Conservation (phyloP, 2,888 invertebrate genomes). For the Lithophane semibrunnea region DNA sequence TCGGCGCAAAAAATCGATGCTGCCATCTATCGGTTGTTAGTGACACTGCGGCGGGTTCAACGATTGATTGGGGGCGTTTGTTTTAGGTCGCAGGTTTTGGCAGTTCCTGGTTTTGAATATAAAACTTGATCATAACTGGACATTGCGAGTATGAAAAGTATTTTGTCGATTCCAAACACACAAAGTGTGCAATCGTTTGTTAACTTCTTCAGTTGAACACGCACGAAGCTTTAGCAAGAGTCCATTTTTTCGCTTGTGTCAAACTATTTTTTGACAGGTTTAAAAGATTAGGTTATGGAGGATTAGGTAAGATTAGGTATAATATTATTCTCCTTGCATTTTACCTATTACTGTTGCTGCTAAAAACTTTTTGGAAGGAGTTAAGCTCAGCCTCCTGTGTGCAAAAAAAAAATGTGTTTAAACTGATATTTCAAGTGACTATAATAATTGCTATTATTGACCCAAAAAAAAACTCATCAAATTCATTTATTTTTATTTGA, state of each 20-base stretch:
- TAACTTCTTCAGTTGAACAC: background rate
- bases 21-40: conserved; percentile 84
- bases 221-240: background rate
- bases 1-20: conserved; percentile 84
- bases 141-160: conserved; percentile 22
- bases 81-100: conserved; percentile 36
- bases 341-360: background rate
- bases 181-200: conserved; percentile 8
- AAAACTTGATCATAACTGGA: conserved; percentile 54
- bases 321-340: background rate
- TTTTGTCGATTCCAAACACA: conserved; percentile 37
- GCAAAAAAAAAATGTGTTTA: too few relatives aligned
- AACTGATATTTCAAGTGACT: too few relatives aligned
- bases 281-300: background rate
- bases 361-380: background rate
- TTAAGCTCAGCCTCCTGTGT: background rate
- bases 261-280: background rate
- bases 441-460: too few relatives aligned
- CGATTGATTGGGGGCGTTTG: conserved; percentile 62
- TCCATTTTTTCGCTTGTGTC: background rate
- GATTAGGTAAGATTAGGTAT: background rate
- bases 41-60: conserved; percentile 75
- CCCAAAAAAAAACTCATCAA: too few relatives aligned
- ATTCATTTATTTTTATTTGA: too few relatives aligned
- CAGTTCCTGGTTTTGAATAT: conserved; percentile 51